Evolutionary conservation across 2,797 vertebrate species (phyloP).

Genomic region (Galaxias olidus): DNA sequence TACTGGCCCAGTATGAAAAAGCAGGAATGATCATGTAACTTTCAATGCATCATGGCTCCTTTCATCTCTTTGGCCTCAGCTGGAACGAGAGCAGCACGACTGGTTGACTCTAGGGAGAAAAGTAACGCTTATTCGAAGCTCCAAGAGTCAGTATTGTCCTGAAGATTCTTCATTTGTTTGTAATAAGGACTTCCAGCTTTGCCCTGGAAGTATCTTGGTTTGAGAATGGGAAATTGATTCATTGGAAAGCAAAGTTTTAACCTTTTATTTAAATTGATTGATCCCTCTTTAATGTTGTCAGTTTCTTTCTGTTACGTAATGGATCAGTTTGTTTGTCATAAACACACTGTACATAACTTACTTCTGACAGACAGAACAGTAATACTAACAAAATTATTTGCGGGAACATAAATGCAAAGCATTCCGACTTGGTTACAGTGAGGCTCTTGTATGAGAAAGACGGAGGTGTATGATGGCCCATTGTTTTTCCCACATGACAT

Average conservation of each 20-base stretch:
- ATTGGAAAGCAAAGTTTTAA: not conserved
- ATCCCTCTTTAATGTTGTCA: not conserved
- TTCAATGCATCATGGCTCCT: slow-evolving; percentile 21
- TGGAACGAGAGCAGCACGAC: too few species aligned
- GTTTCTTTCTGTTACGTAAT: not conserved
- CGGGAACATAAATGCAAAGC: not conserved
- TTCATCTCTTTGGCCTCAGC: slow-evolving; percentile 3
- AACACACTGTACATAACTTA: not conserved
- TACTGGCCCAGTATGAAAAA: slow-evolving; percentile 43
- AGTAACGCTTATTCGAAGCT: slow-evolving; percentile 12
- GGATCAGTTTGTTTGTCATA: not conserved
- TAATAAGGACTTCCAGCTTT: slow-evolving; percentile 23
- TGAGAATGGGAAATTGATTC: not conserved
- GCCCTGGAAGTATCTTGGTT: not conserved
- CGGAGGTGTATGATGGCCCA: not conserved
- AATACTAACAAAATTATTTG: not conserved
- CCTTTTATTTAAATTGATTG: slow-evolving; percentile 7
- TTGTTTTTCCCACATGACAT: too few species aligned
- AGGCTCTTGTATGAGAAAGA: not conserved
- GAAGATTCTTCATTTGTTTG: slow-evolving; percentile 10
- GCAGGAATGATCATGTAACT: slow-evolving; percentile 28
- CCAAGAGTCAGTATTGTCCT: not conserved
- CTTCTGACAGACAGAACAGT: not conserved
- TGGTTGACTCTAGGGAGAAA: not conserved
- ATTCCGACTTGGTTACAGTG: not conserved